Percentiles rank a stretch among this genome's conserved stretches.
These are phyloP conservation scores for Steatocranus sp. DNA, from an alignment of 2,797 vertebrate genomes.

Conservation along the genomic window DNA sequence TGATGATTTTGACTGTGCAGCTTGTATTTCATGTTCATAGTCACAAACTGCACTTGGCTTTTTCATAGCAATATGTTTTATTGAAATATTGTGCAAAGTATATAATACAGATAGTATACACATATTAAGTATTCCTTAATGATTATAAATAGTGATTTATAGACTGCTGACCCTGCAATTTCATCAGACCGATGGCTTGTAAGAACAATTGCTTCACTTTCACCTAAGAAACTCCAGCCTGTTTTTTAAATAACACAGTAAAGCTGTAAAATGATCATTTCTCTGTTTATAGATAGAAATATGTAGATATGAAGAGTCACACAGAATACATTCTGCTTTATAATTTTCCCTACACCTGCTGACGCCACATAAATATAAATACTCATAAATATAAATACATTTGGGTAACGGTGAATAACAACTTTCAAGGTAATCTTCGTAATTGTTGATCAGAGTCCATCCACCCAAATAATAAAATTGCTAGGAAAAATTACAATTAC, in stretches of 20 bases:
- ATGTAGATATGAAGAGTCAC: not conserved
- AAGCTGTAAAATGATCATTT: not conserved
- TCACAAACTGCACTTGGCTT: not conserved
- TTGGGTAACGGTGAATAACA: not conserved
- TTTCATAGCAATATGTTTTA: not conserved
- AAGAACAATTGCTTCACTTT: not conserved
- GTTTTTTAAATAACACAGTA: not conserved
- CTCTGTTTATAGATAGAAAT: not conserved
- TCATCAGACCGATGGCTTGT: not conserved
- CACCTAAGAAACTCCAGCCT: not conserved
- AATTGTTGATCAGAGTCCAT: not conserved
- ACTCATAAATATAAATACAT: not conserved
- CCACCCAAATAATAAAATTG: not conserved
- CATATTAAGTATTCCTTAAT: not conserved
- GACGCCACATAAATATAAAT: not conserved
- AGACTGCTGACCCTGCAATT: not conserved
- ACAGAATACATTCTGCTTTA: not conserved
- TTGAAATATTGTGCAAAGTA: not conserved
- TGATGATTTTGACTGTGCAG: not conserved
- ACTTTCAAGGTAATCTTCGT: not conserved
- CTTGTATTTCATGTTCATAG: not conserved
- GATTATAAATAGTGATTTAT: not conserved
- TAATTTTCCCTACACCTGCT: not conserved
- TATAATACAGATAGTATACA: not conserved
- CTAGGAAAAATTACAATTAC: accelerated